Evolutionary conservation across 2,113 vertebrate species (phyloP).

Genomic region (Mola mola): DNA sequence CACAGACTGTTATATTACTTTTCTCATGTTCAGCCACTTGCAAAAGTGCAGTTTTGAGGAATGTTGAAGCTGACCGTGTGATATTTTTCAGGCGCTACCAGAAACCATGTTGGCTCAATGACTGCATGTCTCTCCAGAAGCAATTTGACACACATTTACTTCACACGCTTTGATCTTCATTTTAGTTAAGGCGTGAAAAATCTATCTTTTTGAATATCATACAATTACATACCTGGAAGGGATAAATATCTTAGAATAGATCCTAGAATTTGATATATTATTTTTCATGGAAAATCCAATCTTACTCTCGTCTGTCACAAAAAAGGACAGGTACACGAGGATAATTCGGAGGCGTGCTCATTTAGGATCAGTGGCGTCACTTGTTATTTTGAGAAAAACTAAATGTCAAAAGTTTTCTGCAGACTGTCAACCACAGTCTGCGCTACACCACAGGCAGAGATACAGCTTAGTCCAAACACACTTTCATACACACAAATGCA

Average conservation of each 20-base stretch:
- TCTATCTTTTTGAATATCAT: conserved; percentile 32
- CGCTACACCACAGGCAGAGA: conserved; percentile 40
- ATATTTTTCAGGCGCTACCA: conserved; percentile 22
- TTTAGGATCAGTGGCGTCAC: conserved; percentile 35
- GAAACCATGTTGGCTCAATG: conserved; percentile 22
- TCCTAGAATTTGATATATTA: conserved; percentile 29
- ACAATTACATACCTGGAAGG: conserved; percentile 29
- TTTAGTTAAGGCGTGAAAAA: conserved; percentile 35
- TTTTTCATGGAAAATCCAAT: conserved; percentile 34
- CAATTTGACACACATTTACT: conserved; percentile 37
- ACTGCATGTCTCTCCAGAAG: conserved; percentile 11
- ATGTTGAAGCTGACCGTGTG: conserved; percentile 4
- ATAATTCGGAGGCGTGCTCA: conserved; percentile 23
- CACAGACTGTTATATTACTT: background rate
- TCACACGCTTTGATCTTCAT: conserved; percentile 41
- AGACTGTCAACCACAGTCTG: conserved; percentile 52
- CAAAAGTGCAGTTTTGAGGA: background rate
- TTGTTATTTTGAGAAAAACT: conserved; percentile 44
- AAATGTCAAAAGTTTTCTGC: conserved; percentile 51
- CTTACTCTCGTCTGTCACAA: conserved; percentile 24
- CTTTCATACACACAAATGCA: conserved; percentile 15
- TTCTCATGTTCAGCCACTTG: conserved; percentile 1
- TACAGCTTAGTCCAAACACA: conserved; percentile 16
- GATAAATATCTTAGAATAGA: conserved; percentile 42
- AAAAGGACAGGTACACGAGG: conserved; percentile 14